Conservation (phyloP, 2,113 vertebrate species). For the Cebus imitator region DNA sequence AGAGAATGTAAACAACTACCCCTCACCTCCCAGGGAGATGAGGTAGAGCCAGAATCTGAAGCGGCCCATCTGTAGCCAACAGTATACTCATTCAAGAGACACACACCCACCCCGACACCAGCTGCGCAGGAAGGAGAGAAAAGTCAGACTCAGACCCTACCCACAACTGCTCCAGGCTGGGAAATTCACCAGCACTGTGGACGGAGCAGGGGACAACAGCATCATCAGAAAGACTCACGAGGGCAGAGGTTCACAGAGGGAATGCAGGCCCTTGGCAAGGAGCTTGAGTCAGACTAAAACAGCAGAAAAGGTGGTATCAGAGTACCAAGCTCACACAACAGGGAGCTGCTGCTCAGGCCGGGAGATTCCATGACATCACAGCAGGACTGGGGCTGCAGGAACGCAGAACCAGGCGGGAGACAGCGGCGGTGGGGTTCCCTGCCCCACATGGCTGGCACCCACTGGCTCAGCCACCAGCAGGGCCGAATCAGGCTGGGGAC, state of each 20-base stretch:
- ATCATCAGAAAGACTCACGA: accelerated
- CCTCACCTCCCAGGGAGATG: neutral
- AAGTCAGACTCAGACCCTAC: accelerated
- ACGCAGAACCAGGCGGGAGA: too few species aligned
- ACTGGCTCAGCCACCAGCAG: neutral
- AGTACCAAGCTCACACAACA: neutral
- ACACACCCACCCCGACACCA: neutral
- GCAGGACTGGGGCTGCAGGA: neutral
- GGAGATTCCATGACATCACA: neutral
- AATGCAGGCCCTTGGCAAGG: neutral
- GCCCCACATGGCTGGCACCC: neutral
- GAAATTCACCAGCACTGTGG: neutral
- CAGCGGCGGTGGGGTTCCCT: neutral
- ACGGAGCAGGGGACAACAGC: neutral
- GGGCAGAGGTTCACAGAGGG: neutral
- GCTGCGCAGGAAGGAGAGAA: neutral
- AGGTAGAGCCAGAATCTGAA: neutral
- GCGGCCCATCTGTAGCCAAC: neutral
- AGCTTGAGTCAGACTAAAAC: neutral
- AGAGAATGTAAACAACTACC: neutral
- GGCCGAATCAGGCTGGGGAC: neutral
- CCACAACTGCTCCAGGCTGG: neutral
- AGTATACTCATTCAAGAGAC: neutral
- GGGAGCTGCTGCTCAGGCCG: neutral
- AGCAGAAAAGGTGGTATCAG: neutral